These are phyloP conservation scores for Danaus melanippus DNA, from an alignment of 1,140 invertebrate species.

Conservation along the genomic window DNA sequence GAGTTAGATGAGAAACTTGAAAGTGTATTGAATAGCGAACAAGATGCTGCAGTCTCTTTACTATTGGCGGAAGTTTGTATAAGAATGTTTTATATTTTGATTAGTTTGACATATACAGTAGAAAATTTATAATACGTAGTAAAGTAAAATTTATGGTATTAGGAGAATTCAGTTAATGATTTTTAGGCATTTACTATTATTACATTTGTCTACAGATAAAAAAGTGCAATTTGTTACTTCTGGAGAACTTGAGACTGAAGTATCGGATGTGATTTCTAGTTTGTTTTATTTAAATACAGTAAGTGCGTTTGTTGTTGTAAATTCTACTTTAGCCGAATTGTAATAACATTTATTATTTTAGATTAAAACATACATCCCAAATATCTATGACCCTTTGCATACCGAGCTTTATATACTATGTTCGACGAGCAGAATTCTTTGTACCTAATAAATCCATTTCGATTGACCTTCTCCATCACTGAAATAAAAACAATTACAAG, in stretches of 20 bases:
- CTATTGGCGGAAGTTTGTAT: conserved; percentile 38
- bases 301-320: no score
- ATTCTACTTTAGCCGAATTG: no score
- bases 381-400: no score
- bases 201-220: conserved; percentile 38
- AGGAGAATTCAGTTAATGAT: neutral
- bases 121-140: neutral
- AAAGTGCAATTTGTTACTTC: conserved; percentile 43
- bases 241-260: conserved; percentile 50
- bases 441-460: no score
- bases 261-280: conserved; percentile 15
- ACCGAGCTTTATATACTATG: no score
- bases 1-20: conserved; percentile 31
- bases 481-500: conserved; percentile 11
- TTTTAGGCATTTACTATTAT: conserved; percentile 1
- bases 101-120: neutral
- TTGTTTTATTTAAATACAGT: no score
- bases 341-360: no score
- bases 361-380: no score
- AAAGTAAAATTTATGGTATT: neutral
- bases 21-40: conserved; percentile 20
- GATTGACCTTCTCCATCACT: conserved; percentile 20
- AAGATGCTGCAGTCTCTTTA: conserved; percentile 28
- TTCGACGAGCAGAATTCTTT: no score
- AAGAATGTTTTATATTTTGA: neutral